Conservation (phyloP, 2,888 invertebrate genomes). For the Oxytorus armatus region DNA sequence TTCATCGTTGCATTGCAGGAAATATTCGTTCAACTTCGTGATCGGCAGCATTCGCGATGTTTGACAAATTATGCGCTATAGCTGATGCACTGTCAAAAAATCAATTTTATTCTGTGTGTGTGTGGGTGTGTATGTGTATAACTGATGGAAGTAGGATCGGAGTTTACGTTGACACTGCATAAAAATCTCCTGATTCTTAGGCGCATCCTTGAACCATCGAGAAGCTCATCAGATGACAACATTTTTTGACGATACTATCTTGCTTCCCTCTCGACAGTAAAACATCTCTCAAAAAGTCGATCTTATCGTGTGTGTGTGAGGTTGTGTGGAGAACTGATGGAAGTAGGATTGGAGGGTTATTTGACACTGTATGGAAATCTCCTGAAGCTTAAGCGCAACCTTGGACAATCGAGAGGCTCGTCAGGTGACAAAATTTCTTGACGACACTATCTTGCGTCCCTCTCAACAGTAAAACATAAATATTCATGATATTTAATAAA, state of each 20-base stretch:
- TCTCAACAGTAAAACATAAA: neutral
- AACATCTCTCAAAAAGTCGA: neutral
- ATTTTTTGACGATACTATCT: neutral
- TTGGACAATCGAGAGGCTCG: neutral
- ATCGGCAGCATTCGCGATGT: neutral
- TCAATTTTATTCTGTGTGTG: neutral
- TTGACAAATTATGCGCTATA: neutral
- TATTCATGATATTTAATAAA: neutral
- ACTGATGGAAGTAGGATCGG: neutral
- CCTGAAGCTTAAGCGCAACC: neutral
- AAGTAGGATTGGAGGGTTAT: neutral
- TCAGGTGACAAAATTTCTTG: neutral
- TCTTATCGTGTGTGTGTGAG: neutral
- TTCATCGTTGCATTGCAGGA: neutral
- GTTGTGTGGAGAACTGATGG: neutral
- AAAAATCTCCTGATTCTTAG: neutral
- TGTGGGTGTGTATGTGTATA: neutral
- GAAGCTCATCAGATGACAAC: neutral
- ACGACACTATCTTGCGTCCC: neutral
- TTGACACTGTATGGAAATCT: conserved; percentile 37
- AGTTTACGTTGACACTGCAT: conserved; percentile 42
- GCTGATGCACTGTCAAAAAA: neutral
- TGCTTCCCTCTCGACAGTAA: neutral
- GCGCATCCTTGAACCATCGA: neutral
- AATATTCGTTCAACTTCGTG: neutral